Percentiles rank a stretch among this genome's conserved stretches.
phyloP scores from a whole-genome alignment of 2,113 vertebrate genomes.

The Setophaga petechia region DNA sequence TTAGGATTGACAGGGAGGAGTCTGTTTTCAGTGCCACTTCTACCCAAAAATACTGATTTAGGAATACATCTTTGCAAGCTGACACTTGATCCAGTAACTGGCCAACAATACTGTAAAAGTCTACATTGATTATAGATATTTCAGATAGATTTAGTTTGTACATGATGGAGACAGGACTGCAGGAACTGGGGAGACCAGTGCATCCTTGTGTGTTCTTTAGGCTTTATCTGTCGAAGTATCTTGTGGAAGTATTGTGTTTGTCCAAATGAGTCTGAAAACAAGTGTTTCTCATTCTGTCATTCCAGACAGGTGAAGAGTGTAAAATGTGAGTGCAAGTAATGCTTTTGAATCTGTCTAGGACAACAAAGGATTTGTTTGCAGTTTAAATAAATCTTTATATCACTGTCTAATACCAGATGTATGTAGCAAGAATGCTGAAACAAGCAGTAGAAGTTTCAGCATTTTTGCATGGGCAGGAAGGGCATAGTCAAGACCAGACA shows the following conservation, averaged over 20 bases:
- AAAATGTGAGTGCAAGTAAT: not conserved
- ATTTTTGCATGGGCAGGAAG: not conserved
- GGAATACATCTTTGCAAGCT: not conserved
- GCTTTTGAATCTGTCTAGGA: not conserved
- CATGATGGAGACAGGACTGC: not conserved
- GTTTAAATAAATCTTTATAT: not conserved
- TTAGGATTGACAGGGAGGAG: not conserved
- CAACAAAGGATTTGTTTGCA: not conserved
- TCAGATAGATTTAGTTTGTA: not conserved
- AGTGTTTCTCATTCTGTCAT: not conserved
- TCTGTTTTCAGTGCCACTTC: not conserved
- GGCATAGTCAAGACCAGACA: not conserved
- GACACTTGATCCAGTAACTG: not conserved
- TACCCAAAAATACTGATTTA: not conserved
- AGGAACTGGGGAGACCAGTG: not conserved
- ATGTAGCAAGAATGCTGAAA: conserved; percentile 2
- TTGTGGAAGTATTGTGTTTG: not conserved
- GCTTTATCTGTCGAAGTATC: not conserved
- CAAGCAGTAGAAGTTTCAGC: not conserved
- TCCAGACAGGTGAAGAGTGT: not conserved
- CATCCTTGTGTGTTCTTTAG: not conserved
- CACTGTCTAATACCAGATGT: not conserved
- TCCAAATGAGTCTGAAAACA: not conserved
- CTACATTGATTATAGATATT: not conserved
- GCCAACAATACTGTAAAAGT: not conserved